These are phyloP conservation scores for Atta cephalotes DNA, from an alignment of 1,140 invertebrate species.

Conservation along the genomic window DNA sequence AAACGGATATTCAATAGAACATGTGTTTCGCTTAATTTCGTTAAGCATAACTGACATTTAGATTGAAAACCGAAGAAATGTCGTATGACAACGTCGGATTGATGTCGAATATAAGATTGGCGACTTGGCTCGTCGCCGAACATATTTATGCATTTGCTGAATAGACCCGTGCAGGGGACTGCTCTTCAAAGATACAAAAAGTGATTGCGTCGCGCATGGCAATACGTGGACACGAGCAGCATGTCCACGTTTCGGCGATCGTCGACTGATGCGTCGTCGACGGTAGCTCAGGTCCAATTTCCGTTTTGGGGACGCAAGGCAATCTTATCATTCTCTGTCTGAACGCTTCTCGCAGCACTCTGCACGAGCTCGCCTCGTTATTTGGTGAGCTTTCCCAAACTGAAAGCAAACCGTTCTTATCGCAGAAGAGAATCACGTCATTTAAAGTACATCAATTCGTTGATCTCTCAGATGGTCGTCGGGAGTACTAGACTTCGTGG, in stretches of 20 bases:
- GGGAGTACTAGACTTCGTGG: not conserved
- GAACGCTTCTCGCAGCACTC: constrained; percentile 69
- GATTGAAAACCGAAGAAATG: constrained; percentile 8
- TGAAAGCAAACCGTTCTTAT: constrained; percentile 71
- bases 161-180: not conserved
- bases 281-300: constrained; percentile 71
- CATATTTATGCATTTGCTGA: constrained; percentile 18
- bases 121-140: constrained; percentile 34
- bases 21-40: constrained; percentile 24
- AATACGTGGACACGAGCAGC: constrained; percentile 29
- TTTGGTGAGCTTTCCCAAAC: constrained; percentile 68
- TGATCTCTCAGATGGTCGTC: constrained; percentile 39
- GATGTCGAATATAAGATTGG: not conserved
- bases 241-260: constrained; percentile 22
- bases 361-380: constrained; percentile 47
- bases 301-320: constrained; percentile 62
- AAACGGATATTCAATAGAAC: not conserved
- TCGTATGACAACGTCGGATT: constrained; percentile 20
- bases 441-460: constrained; percentile 76
- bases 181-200: constrained; percentile 30
- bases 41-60: constrained; percentile 28
- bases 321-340: constrained; percentile 72
- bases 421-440: constrained; percentile 74
- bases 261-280: constrained; percentile 46
- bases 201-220: not conserved